Conservation (phyloP, 2,113 vertebrate species). For the Oenanthe oenanthe region DNA sequence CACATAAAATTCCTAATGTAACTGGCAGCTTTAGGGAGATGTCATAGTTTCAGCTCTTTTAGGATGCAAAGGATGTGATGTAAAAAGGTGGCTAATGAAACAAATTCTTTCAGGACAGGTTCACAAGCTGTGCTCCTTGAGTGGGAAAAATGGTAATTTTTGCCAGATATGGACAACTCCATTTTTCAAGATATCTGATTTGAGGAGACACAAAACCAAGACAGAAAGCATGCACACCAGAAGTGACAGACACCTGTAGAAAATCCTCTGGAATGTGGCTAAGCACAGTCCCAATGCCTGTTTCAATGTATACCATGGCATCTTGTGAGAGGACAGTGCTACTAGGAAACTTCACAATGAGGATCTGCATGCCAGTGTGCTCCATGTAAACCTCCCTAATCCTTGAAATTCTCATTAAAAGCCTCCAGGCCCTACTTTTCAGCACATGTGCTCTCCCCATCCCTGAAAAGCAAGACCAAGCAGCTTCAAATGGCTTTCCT, state of each 20-base stretch:
- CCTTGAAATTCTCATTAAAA: neutral
- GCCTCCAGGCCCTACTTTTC: neutral
- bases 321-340: neutral
- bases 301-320: neutral
- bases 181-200: neutral
- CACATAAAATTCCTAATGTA: neutral
- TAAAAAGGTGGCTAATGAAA: neutral
- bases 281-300: neutral
- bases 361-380: neutral
- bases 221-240: rapidly evolving
- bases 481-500: neutral
- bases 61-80: neutral
- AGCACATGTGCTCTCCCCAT: neutral
- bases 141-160: neutral
- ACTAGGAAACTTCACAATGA: neutral
- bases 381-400: neutral
- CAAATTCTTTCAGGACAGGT: neutral
- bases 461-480: neutral
- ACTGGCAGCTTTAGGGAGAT: neutral
- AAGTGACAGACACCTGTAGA: neutral
- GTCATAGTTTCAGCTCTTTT: neutral
- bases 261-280: neutral
- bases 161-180: rapidly evolving
- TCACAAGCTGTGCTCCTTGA: neutral
- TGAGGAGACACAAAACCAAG: neutral